Evolutionary conservation across 30 jellyfish, hydroid and myxozoan genomes (phyloP).

Genomic region (Cassiopea andromeda): DNA sequence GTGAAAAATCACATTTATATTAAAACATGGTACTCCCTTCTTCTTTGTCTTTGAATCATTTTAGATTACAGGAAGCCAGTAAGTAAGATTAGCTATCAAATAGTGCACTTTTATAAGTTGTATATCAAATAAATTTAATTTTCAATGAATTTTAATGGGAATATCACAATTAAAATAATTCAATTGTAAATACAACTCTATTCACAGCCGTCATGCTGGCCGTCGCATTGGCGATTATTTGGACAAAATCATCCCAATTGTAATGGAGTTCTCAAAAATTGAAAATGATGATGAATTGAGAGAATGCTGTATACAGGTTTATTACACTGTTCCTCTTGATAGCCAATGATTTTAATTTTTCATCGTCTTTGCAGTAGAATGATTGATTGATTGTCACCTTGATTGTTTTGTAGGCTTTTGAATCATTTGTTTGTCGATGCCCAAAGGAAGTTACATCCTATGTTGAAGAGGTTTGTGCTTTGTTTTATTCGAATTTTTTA

Average conservation of each 20-base stretch:
- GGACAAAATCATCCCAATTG: slow-evolving; percentile 86
- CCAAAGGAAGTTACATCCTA: slow-evolving; percentile 97
- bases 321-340: not conserved
- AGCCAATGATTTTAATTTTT: not conserved
- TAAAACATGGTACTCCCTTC: too few relatives aligned
- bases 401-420: slow-evolving; percentile 76
- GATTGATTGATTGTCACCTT: not conserved
- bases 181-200: too few relatives aligned
- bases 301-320: slow-evolving; percentile 98
- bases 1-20: too few relatives aligned
- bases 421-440: slow-evolving; percentile 95
- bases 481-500: not conserved
- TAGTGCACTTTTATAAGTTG: too few relatives aligned
- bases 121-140: too few relatives aligned
- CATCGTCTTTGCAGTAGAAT: not conserved
- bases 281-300: slow-evolving; percentile 96
- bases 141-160: too few relatives aligned
- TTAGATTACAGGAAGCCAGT: too few relatives aligned
- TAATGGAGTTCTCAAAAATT: slow-evolving; percentile 74
- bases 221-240: slow-evolving; percentile 95
- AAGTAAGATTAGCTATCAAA: too few relatives aligned
- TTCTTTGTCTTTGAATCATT: too few relatives aligned
- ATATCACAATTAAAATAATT: too few relatives aligned
- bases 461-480: slow-evolving; percentile 79
- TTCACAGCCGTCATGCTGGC: slow-evolving; percentile 95